A percentile compares a stretch with the other conserved stretches of the same genome.
phyloP scores from a whole-genome alignment of 1,140 invertebrate genomes.

The Oryzaephilus surinamensis region DNA sequence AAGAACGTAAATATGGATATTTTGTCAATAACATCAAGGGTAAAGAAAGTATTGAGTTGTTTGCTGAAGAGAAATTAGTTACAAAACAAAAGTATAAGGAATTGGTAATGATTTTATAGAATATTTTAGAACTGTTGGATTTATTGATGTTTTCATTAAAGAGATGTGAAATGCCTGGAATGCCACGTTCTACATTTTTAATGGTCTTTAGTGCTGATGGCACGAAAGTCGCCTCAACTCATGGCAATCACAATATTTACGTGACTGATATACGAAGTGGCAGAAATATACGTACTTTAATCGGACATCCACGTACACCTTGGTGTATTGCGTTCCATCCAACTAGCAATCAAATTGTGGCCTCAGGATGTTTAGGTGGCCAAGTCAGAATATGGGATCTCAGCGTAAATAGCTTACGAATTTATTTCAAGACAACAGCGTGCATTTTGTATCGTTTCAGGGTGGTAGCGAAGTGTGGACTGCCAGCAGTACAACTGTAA shows the following conservation, averaged over 20 bases:
- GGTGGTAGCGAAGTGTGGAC: constrained; percentile 79
- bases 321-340: constrained; percentile 90
- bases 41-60: constrained; percentile 33
- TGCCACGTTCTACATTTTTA: constrained; percentile 66
- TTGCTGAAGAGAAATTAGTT: constrained; percentile 44
- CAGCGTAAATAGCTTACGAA: constrained; percentile 69
- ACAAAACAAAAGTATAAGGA: constrained; percentile 39
- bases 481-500: constrained; percentile 57
- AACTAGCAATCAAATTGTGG: constrained; percentile 69
- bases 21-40: constrained; percentile 12
- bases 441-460: constrained; percentile 37
- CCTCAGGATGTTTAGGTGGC: constrained; percentile 79
- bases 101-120: constrained; percentile 34
- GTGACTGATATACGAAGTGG: constrained; percentile 72
- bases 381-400: constrained; percentile 89
- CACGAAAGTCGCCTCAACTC: constrained; percentile 75
- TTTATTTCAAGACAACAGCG: not conserved
- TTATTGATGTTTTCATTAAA: constrained; percentile 27
- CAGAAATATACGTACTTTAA: constrained; percentile 65
- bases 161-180: constrained; percentile 63
- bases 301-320: constrained; percentile 79
- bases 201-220: constrained; percentile 82
- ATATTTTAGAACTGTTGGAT: not conserved
- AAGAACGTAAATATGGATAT: no score
- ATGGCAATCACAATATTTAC: constrained; percentile 88